These are phyloP conservation scores for Protaetia brevitarsis DNA, from an alignment of 1,140 invertebrate genomes.

Conservation along the genomic window DNA sequence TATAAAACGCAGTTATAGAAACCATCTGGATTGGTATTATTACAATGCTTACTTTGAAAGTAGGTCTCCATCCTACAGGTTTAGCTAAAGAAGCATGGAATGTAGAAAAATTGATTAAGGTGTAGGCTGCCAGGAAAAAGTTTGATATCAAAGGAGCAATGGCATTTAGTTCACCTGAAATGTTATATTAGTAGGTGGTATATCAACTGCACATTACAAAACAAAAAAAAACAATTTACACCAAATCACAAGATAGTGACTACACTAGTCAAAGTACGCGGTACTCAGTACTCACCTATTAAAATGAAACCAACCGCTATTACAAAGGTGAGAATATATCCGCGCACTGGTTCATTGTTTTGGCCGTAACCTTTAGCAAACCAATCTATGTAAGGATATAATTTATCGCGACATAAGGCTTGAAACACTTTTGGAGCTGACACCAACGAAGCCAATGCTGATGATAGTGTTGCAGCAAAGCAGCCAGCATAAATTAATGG, in stretches of 20 bases:
- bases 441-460: conserved; percentile 91
- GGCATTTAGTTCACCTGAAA: conserved; percentile 80
- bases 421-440: conserved; percentile 94
- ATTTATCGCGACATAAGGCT: conserved; percentile 91
- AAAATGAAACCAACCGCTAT: conserved; percentile 85
- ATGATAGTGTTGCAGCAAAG: conserved; percentile 94
- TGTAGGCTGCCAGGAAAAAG: conserved; percentile 96
- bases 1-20: conserved; percentile 42
- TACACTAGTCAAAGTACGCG: not conserved
- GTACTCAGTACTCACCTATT: conserved; percentile 79
- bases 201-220: too few relatives aligned
- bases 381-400: conserved; percentile 90
- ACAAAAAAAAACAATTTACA: not conserved
- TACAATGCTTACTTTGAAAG: conserved; percentile 66
- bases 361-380: conserved; percentile 92
- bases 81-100: conserved; percentile 91
- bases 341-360: conserved; percentile 87
- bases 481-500: conserved; percentile 95
- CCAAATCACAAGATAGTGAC: not conserved
- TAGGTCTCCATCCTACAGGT: conserved; percentile 83
- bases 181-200: too few relatives aligned
- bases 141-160: conserved; percentile 97
- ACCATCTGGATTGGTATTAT: conserved; percentile 1
- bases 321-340: conserved; percentile 87
- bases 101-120: conserved; percentile 94